Conservation (phyloP, 2,797 vertebrate genomes). For the Orestias chungarensis region DNA sequence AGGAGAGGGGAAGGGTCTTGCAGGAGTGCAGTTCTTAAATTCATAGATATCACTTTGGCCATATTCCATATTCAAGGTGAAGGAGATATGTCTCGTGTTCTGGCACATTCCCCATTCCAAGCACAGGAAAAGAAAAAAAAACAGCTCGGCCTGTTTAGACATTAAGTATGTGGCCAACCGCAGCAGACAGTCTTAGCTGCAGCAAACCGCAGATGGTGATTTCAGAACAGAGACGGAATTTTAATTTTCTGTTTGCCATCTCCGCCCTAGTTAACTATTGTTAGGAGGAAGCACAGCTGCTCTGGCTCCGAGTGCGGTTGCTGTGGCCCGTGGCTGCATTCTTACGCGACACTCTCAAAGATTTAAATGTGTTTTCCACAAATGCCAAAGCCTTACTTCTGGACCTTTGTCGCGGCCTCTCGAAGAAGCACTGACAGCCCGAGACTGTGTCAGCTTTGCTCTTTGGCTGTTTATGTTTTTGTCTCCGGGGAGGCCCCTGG, state of each 20-base stretch:
- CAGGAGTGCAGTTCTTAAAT: slow-evolving; percentile 34
- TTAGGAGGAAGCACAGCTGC: slow-evolving; percentile 43
- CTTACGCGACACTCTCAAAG: slow-evolving; percentile 26
- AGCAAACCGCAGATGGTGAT: slow-evolving; percentile 35
- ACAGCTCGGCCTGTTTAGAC: slow-evolving; percentile 37
- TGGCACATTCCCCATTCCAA: slow-evolving; percentile 24
- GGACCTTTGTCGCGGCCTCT: slow-evolving; percentile 13
- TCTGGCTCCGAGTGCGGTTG: slow-evolving; percentile 43
- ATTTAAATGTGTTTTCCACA: slow-evolving; percentile 29
- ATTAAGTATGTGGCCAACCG: slow-evolving; percentile 32
- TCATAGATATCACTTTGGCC: slow-evolving; percentile 66
- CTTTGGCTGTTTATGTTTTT: slow-evolving; percentile 48
- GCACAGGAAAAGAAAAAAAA: slow-evolving; percentile 20
- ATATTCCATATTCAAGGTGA: slow-evolving; percentile 68
- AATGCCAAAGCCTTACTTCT: slow-evolving; percentile 5
- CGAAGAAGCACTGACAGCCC: slow-evolving; percentile 31
- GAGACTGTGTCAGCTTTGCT: slow-evolving; percentile 26
- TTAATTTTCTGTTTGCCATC: slow-evolving; percentile 43
- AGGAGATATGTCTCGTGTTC: slow-evolving; percentile 49
- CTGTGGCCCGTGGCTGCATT: slow-evolving; percentile 58
- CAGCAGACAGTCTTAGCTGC: slow-evolving; percentile 49
- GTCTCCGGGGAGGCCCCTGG: slow-evolving; percentile 33
- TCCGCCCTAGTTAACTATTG: slow-evolving; percentile 43
- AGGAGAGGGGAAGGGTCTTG: slow-evolving; percentile 15
- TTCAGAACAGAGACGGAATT: slow-evolving; percentile 55